Evolutionary conservation across 2,797 vertebrate genomes (phyloP).

Genomic region (Chloroceryle amazona): DNA sequence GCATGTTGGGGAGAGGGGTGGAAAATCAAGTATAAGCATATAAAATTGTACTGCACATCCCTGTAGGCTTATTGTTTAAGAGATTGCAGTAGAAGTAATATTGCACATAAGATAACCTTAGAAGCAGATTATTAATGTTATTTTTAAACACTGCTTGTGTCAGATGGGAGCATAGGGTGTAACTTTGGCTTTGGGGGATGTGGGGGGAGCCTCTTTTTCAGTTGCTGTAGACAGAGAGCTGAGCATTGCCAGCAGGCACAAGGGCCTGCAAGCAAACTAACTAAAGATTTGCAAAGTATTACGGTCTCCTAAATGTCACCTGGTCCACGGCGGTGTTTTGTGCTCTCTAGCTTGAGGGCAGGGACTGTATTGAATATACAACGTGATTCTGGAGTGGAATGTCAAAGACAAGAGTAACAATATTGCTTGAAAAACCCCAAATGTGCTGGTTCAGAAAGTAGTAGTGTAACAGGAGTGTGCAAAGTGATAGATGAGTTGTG

Average conservation of each 20-base stretch:
- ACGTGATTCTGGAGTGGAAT: neutral
- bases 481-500: neutral
- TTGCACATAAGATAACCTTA: neutral
- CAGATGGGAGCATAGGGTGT: neutral
- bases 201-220: neutral
- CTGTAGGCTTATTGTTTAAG: neutral
- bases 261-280: neutral
- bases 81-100: neutral
- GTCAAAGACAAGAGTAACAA: neutral
- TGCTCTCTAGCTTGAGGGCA: neutral
- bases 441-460: neutral
- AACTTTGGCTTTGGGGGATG: neutral
- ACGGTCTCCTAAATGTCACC: neutral
- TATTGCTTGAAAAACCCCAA: neutral
- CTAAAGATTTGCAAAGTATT: neutral
- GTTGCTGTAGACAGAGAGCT: neutral
- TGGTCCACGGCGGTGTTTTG: neutral
- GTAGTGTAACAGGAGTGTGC: neutral
- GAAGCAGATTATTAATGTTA: neutral
- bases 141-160: neutral
- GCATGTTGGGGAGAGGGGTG: neutral
- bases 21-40: neutral
- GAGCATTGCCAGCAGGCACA: neutral
- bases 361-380: neutral
- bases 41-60: neutral